Evolutionary conservation across 2,888 invertebrate genomes (phyloP).

Genomic region (Drosophila barbarae): DNA sequence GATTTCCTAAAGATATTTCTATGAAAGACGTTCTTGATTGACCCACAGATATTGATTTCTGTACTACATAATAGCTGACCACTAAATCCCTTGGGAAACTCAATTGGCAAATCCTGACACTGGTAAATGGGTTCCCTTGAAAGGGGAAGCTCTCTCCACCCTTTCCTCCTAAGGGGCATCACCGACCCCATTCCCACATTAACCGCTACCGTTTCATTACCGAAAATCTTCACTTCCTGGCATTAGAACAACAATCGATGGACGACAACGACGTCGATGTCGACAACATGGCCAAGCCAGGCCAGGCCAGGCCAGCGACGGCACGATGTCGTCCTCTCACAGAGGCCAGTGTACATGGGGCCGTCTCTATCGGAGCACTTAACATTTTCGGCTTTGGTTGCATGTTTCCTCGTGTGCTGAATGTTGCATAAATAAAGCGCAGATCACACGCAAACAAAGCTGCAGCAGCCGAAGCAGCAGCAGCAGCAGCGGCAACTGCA

Average conservation of each 20-base stretch:
- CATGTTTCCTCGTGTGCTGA: slow-evolving; percentile 73
- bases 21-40: neutral
- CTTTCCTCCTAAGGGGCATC: neutral
- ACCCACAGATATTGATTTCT: neutral
- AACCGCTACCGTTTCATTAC: slow-evolving; percentile 68
- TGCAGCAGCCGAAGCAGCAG: slow-evolving; percentile 21
- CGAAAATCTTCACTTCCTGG: slow-evolving; percentile 51
- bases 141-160: slow-evolving; percentile 94
- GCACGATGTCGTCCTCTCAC: slow-evolving; percentile 51
- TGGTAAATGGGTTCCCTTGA: slow-evolving; percentile 85
- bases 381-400: slow-evolving; percentile 71
- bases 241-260: slow-evolving; percentile 58
- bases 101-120: slow-evolving; percentile 17
- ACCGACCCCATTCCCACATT: slow-evolving; percentile 47
- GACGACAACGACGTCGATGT: slow-evolving; percentile 30
- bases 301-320: slow-evolving; percentile 35
- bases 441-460: slow-evolving; percentile 75
- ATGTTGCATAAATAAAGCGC: slow-evolving; percentile 74
- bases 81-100: neutral
- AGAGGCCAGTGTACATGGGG: slow-evolving; percentile 6
- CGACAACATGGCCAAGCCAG: slow-evolving; percentile 36
- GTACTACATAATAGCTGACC: neutral
- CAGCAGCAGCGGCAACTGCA: slow-evolving; percentile 9
- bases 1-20: neutral
- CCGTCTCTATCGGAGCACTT: slow-evolving; percentile 49